Base-by-base conservation (phyloP, 2,113 vertebrate genomes). In the Ahaetulla prasina region DNA sequence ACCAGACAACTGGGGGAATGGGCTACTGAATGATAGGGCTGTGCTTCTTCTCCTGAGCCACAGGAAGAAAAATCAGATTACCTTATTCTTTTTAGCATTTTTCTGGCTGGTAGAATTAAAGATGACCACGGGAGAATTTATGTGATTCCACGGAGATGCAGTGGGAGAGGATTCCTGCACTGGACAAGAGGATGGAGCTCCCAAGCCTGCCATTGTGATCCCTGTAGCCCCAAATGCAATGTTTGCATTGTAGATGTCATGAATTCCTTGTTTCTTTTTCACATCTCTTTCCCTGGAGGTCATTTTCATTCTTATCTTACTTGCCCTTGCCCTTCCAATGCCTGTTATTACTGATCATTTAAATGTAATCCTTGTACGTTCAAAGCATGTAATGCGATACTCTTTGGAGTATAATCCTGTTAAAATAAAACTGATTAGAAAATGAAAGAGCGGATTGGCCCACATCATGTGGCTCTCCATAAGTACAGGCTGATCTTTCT, bases 401-500 rank as follows among this genome's bases (percentile, higher is more conserved):
- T 47, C 14, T n/a, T 86, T 89, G 43, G 89, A 54, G 84, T 45
- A 53, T 87, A 87, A 74, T 87, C 39, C 84, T 93, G 39, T 87
- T 87, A 87, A 74, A 87, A 90, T 87, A 63, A 87, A 80, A 43
- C 50, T 74, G 89, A n/a, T 90, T 68, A 52, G 86, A 68, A 93
- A 54, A 55, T 49, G 25, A 93, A 90, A 85, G 11, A 86, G n/a
- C 53, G 53, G 30, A 90, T 16, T 87, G 35, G 68, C 18, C 68
- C 35, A 55, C 10, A 9, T 80, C 43, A 49, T 50, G 52, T 39
- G 45, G 88, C 39, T 86, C 47, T 25, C 27, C 35, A 12, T 39
- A 47, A 80, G 50, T 3, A 4, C 85, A 53, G 27, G 2, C 68
- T 47, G 55, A 85, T 45, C 52, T 57, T 57, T 55, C 20, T 27